Evolutionary conservation across 2,113 vertebrate species (phyloP).

Genomic region (Lanius collurio): DNA sequence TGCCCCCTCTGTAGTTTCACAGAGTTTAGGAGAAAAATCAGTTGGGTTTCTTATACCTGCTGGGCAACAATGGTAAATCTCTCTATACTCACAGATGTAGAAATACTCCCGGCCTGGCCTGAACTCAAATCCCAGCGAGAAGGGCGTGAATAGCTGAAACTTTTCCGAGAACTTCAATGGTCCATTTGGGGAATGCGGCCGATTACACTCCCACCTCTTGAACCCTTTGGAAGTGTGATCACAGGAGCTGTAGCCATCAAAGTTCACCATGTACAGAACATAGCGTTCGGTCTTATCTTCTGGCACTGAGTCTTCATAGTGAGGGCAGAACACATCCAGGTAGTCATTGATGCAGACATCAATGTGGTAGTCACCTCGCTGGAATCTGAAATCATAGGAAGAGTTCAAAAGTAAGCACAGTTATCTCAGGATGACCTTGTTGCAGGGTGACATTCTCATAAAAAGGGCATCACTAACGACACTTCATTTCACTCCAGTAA

Average conservation of each 20-base stretch:
- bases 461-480: background rate
- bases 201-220: slow-evolving; percentile 99
- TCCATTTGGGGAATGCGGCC: slow-evolving; percentile 93
- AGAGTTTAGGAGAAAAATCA: slow-evolving; percentile 44
- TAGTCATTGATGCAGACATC: slow-evolving; percentile 99
- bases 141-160: slow-evolving; percentile 99
- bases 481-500: background rate
- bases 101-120: slow-evolving; percentile 97
- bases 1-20: background rate
- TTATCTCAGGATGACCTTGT: background rate
- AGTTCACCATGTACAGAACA: slow-evolving; percentile 99
- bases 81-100: slow-evolving; percentile 96
- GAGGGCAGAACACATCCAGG: slow-evolving; percentile 97
- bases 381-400: slow-evolving; percentile 81
- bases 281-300: slow-evolving; percentile 95
- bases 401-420: background rate
- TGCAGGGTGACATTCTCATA: background rate
- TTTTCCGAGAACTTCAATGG: slow-evolving; percentile 99
- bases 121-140: slow-evolving; percentile 98
- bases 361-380: slow-evolving; percentile 93
- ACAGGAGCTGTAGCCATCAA: slow-evolving; percentile 97
- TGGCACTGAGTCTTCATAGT: slow-evolving; percentile 92
- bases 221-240: slow-evolving; percentile 98
- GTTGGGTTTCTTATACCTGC: background rate
- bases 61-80: slow-evolving; percentile 6